A percentile compares a stretch with the other conserved stretches of the same genome.
Evolutionary conservation across 2,113 vertebrate species (phyloP).

Genomic region (Dascyllus trimaculatus): DNA sequence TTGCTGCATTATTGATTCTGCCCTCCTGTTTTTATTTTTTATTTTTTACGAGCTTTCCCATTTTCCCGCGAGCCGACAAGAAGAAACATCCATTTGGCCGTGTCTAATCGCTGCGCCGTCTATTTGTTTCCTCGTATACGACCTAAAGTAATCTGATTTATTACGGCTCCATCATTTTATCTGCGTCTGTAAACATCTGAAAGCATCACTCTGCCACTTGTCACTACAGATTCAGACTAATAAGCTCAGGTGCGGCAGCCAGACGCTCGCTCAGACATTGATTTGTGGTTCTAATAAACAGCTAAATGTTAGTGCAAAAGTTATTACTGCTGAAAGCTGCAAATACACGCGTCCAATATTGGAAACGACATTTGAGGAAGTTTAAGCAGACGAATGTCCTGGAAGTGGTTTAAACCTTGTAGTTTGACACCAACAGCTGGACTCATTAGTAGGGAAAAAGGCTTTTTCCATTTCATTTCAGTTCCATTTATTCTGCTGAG

Average conservation of each 20-base stretch:
- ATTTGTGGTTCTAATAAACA: slow-evolving; percentile 68
- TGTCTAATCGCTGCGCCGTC: slow-evolving; percentile 39
- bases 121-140: slow-evolving; percentile 51
- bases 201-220: slow-evolving; percentile 51
- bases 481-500: too few species aligned
- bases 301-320: slow-evolving; percentile 57
- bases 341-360: slow-evolving; percentile 21
- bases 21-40: slow-evolving; percentile 30
- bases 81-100: slow-evolving; percentile 48
- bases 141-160: slow-evolving; percentile 60
- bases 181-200: slow-evolving; percentile 55
- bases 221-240: slow-evolving; percentile 39
- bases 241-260: slow-evolving; percentile 56
- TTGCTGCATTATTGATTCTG: slow-evolving; percentile 69
- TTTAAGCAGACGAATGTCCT: slow-evolving; percentile 37
- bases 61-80: slow-evolving; percentile 57
- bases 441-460: too few species aligned
- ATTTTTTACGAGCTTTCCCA: slow-evolving; percentile 55
- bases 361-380: slow-evolving; percentile 26
- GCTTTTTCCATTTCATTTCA: too few species aligned
- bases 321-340: slow-evolving; percentile 49
- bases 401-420: slow-evolving; percentile 22
- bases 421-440: too few species aligned
- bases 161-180: slow-evolving; percentile 66
- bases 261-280: slow-evolving; percentile 48